Evolutionary conservation across 2,113 vertebrate species (phyloP), one percentile per base, ranked within the genome.

Genomic region (Nyctereutes procyonoides): DNA sequence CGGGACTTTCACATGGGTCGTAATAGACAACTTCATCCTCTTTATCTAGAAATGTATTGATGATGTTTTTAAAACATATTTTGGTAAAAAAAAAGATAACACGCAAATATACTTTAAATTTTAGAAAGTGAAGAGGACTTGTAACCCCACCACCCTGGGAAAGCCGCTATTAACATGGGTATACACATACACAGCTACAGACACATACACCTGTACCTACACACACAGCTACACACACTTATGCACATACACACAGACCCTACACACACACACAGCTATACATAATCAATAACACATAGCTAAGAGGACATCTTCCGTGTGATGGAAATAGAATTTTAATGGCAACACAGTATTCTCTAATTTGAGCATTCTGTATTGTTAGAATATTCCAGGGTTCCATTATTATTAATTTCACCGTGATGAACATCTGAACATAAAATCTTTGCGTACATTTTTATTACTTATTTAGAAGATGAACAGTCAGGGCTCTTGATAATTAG

Each of bases 11-110:
- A 97, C 99, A 99, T 0, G 99, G 99, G 87, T 99, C 99, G 0
- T 99, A 99, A 98, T 99, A 99, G 97, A 99, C 98, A 97, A 99
- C 99, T 99, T 99, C 99, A 95, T 99, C 99, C 98, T 99, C 99
- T 98, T 99, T 99, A 95, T 99, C 99, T 99, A 98, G 92, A 99
- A 98, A 98, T 97, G 98, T 71, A 98, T 60, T 83, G 92, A 93
- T 84, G 81, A 91, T 95, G 96, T 89, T 96, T 62, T 97, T 90
- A 96, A 93, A 95, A 84, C 87, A 98, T 69, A 16, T 85, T 87
- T 98, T 97, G 97, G 81, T 79, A 58, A 28, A 51, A 71, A 86
- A 85, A 96, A n/a, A n/a, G n/a, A 65, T 19, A 88, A 97, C 92
- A 90, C 96, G 97, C 58, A 67, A 96, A 96, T 51, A 2, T 24